phyloP scores from a whole-genome alignment of 2,113 vertebrate genomes.

The Numida meleagris region DNA sequence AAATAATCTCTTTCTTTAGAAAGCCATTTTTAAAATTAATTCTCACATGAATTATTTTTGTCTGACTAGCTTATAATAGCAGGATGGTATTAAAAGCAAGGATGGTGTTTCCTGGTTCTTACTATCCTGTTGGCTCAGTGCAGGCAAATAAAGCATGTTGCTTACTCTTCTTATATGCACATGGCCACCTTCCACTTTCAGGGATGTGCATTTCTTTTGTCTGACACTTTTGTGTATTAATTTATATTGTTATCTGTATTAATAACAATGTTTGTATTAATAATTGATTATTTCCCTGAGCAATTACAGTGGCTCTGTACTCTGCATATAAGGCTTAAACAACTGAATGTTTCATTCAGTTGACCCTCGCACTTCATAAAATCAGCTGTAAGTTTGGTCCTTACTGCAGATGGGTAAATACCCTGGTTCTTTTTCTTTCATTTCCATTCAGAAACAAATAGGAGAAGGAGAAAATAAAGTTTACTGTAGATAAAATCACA shows the following conservation, averaged over 20 bases:
- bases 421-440: background rate
- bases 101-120: background rate
- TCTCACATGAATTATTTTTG: background rate
- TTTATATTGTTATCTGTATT: background rate
- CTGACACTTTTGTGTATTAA: background rate
- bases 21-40: background rate
- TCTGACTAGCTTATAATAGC: background rate
- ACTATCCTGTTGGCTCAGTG: background rate
- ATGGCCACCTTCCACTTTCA: rapidly evolving
- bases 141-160: background rate
- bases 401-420: background rate
- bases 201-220: background rate
- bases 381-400: background rate
- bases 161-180: background rate
- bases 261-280: background rate
- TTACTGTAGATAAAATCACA: background rate
- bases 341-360: background rate
- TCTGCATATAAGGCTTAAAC: background rate
- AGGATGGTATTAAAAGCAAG: background rate
- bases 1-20: background rate
- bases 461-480: background rate
- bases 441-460: background rate
- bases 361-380: background rate
- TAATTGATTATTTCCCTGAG: background rate
- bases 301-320: background rate